These are phyloP conservation scores for Neoaliturus tenellus DNA, from an alignment of 2,888 invertebrate genomes.

Conservation along the genomic window DNA sequence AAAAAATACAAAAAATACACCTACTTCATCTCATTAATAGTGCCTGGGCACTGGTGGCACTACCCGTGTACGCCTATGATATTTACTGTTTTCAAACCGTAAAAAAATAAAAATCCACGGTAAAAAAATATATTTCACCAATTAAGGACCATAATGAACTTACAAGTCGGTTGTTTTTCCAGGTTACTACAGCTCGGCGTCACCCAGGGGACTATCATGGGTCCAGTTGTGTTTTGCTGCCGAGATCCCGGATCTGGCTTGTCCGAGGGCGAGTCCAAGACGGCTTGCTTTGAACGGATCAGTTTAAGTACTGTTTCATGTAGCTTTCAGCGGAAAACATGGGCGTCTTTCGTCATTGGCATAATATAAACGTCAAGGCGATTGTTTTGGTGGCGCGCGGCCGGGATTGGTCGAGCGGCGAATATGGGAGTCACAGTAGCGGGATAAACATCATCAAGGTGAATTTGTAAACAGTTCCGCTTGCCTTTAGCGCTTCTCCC, in stretches of 20 bases:
- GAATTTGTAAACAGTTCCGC: slow-evolving; percentile 35
- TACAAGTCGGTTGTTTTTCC: not conserved
- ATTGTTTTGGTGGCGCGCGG: not conserved
- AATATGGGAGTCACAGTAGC: slow-evolving; percentile 5
- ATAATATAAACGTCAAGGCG: not conserved
- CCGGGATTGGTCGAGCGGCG: slow-evolving; percentile 5
- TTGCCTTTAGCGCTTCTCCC: slow-evolving; percentile 1
- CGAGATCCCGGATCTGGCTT: not conserved
- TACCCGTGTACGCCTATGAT: too few species aligned
- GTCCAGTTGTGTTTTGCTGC: not conserved
- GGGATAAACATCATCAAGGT: slow-evolving; percentile 43
- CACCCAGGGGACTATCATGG: not conserved
- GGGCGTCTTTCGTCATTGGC: not conserved
- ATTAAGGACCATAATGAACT: too few species aligned
- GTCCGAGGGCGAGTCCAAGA: not conserved
- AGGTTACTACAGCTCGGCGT: not conserved
- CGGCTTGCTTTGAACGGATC: not conserved
- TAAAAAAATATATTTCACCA: too few species aligned
- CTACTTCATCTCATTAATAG: too few species aligned
- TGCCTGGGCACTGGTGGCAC: too few species aligned
- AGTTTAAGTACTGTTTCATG: not conserved
- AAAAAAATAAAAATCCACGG: too few species aligned
- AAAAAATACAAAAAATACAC: too few species aligned
- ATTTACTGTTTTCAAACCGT: too few species aligned
- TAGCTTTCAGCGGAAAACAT: not conserved